Evolutionary conservation across 2,797 vertebrate genomes (phyloP).

Genomic region (Coilia nasus): DNA sequence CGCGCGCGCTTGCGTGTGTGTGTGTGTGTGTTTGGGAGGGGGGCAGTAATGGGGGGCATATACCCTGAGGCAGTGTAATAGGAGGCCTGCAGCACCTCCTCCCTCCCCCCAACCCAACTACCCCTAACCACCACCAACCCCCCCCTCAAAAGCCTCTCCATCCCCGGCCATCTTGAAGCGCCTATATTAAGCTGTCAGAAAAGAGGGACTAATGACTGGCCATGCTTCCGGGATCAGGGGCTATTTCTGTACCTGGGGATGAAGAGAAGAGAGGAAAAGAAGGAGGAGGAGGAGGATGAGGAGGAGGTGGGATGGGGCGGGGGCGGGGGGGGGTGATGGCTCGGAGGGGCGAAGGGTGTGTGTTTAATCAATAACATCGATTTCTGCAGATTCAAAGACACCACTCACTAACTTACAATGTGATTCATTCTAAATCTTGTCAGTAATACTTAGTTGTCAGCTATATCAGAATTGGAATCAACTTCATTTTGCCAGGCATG

Average conservation of each 20-base stretch:
- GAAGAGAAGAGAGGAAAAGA: slow-evolving; percentile 35
- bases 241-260: slow-evolving; percentile 51
- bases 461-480: too few species aligned
- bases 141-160: slow-evolving; percentile 48
- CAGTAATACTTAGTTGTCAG: too few species aligned
- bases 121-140: slow-evolving; percentile 10
- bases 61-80: slow-evolving; percentile 63
- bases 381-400: background rate
- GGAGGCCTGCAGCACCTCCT: slow-evolving; percentile 51
- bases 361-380: background rate
- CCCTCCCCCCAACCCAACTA: slow-evolving; percentile 46
- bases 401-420: background rate
- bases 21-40: background rate
- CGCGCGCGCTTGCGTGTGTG: background rate
- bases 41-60: slow-evolving; percentile 48
- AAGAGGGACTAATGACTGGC: slow-evolving; percentile 63
- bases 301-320: background rate
- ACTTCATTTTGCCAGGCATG: too few species aligned
- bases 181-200: slow-evolving; percentile 63
- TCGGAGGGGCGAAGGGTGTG: background rate
- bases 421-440: too few species aligned
- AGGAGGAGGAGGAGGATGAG: slow-evolving; percentile 6
- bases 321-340: background rate
- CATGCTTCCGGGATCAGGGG: slow-evolving; percentile 55
- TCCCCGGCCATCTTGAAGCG: slow-evolving; percentile 58